Base-by-base conservation (phyloP, 1,140 invertebrate species). In the Drosophila novamexicana region DNA sequence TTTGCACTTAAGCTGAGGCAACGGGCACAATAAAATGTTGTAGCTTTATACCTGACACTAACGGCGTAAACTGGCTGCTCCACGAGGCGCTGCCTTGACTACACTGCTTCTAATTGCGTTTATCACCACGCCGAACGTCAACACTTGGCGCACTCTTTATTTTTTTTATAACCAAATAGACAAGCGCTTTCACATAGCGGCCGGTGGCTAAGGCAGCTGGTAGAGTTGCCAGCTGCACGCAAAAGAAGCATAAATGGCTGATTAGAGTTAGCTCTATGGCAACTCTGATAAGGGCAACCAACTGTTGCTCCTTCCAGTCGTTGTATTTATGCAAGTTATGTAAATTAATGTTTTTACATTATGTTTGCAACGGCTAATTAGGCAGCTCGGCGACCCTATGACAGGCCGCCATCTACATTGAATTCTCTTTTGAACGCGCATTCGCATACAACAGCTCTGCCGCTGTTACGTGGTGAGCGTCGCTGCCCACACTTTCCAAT, bases 391-490 rank as follows among this genome's bases (percentile, higher is more conserved):
- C 72, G 42, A 75, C 72, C 59, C 67, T 64, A 40, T 22, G 6
- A 14, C 47, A 18, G 40, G 40, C 32, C 63, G 62, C 66, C 69
- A 68, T 74, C 58, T 44, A 64, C 40, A 50, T 61, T 53, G 56
- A 16, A 34, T 61, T 77, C 49, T 45, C 45, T 49, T 66, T 72
- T 71, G 18, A 8, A 12, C 10, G 49, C 64, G 64, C 76, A 65
- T 79, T 86, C 78, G 78, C 78, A 57, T 86, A 61, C 47, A 67
- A 45, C 67, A 44, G 63, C 42, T 40, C 70, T 66, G 75, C 57
- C 49, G 64, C 54, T 88, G 84, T 86, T 86, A 86, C 83, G 82
- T 86, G 74, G 79, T 40, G 65, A 83, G 68, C 76, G 83, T 62
- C 54, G 32, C 49, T 62, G 64, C 52, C 64, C 36, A 61, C 76